Evolutionary conservation across 2,888 invertebrate genomes (phyloP).

Genomic region (Hypomecis punctinalis): DNA sequence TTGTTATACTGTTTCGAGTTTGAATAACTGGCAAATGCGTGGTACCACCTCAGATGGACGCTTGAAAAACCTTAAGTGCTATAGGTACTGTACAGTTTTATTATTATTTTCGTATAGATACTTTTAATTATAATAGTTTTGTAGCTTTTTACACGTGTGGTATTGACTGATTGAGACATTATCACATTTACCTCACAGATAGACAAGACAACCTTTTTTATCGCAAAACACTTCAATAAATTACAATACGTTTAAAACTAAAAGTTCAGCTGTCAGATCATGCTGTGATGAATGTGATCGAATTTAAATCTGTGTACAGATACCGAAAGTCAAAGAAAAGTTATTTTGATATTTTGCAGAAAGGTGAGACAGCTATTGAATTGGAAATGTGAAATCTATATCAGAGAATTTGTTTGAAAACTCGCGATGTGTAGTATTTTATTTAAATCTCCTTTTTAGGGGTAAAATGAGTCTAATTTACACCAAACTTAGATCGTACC

Average conservation of each 20-base stretch:
- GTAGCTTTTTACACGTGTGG: no score
- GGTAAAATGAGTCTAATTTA: neutral
- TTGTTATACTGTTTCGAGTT: no score
- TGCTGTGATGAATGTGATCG: conserved; percentile 23
- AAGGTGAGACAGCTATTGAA: conserved; percentile 12
- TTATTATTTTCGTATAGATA: no score
- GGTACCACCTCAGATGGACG: no score
- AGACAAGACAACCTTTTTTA: neutral
- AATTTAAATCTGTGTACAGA: conserved; percentile 23
- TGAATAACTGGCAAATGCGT: no score
- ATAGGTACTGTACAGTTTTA: no score
- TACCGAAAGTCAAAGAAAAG: conserved; percentile 17
- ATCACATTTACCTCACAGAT: neutral
- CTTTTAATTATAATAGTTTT: no score
- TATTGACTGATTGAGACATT: neutral
- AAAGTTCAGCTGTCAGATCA: conserved; percentile 5
- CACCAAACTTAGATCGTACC: no score
- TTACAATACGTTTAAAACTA: neutral
- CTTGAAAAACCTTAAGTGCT: no score
- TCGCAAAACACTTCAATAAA: neutral
- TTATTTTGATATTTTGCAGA: conserved; percentile 1
- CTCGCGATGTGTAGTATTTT: conserved; percentile 12
- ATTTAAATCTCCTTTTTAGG: conserved; percentile 8
- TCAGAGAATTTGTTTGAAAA: conserved; percentile 6
- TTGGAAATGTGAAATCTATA: conserved; percentile 11